Percentiles rank a stretch among this genome's conserved stretches.
phyloP scores from a whole-genome alignment of 2,888 invertebrate genomes.

The Ischnura elegans region DNA sequence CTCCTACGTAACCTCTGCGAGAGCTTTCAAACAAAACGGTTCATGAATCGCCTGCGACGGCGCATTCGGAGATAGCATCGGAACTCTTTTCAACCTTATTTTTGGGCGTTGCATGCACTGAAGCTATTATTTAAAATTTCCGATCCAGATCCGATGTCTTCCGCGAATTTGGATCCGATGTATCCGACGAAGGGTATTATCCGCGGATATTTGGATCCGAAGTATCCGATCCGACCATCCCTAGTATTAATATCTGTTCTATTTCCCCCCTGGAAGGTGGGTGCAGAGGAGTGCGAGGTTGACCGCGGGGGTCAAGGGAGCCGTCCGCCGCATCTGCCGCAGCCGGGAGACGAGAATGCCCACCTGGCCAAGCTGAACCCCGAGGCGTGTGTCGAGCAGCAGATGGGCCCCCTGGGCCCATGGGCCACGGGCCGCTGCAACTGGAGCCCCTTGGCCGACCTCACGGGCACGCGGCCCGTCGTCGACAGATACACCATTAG shows the following conservation, averaged over 20 bases:
- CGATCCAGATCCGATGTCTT: too few relatives aligned
- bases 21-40: too few relatives aligned
- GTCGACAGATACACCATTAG: conserved; percentile 89
- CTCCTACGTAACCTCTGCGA: too few relatives aligned
- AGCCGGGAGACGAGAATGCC: conserved; percentile 79
- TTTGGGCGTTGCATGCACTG: too few relatives aligned
- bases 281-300: neutral
- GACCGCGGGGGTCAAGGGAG: conserved; percentile 70
- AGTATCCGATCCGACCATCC: too few relatives aligned
- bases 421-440: conserved; percentile 87
- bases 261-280: neutral
- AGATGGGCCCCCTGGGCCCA: conserved; percentile 78
- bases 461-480: conserved; percentile 85
- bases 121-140: too few relatives aligned
- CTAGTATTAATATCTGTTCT: neutral
- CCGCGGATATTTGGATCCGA: too few relatives aligned
- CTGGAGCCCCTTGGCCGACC: conserved; percentile 85
- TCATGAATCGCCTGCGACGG: too few relatives aligned
- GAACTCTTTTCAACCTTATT: too few relatives aligned
- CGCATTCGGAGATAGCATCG: too few relatives aligned
- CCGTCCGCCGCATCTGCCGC: conserved; percentile 81
- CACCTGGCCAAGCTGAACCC: conserved; percentile 72
- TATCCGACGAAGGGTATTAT: too few relatives aligned
- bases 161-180: too few relatives aligned
- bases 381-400: conserved; percentile 71